Base-by-base conservation (phyloP, 1,140 invertebrate genomes). In the Atta texana region DNA sequence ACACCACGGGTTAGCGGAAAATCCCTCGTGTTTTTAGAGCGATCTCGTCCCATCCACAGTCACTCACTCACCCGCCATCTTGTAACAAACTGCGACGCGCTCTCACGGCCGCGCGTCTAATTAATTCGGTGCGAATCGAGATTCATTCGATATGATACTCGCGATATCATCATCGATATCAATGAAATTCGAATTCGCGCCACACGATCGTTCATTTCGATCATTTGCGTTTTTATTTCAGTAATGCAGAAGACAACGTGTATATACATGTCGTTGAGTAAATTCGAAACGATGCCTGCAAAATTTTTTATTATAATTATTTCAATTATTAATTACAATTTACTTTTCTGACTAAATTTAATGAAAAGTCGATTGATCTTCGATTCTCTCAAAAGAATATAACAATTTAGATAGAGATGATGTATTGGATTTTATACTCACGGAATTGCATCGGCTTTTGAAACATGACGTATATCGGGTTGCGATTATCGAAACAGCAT, bases 31-130 rank as follows among this genome's bases (percentile, higher is more conserved):
- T 94, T 94, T 93, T 94, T 82, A 80, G 89, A 91, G 91, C 87
- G 74, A 44, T 14, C 84, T 94, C 87, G 91, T 94, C 90, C 91
- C 92, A 87, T 94, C 92, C 92, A 91, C 93, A 92, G 92, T 91
- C 94, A 95, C 94, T 93, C 94, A 95, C 95, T 95, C 94, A 95
- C 94, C 95, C 94, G 94, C 95, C 95, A 95, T 95, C 91, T 95
- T 95, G 94, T 92, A 95, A 95, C 95, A 95, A 95, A 95, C 94
- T 94, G 89, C 89, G 31, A 85, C 94, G 94, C 92, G 10, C 92
- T 89, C 94, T 90, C 66, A 84, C 87, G 94, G 91, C 86, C 84
- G 90, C 85, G 75, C 77, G 64, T 34, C 69, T 49, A 92, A 90
- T 66, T 44, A 91, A 87, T 51, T 76, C 55, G 14, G 0, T 14